Base-by-base conservation (phyloP, 2,888 invertebrate genomes). In the Ecdyonurus torrentis region DNA sequence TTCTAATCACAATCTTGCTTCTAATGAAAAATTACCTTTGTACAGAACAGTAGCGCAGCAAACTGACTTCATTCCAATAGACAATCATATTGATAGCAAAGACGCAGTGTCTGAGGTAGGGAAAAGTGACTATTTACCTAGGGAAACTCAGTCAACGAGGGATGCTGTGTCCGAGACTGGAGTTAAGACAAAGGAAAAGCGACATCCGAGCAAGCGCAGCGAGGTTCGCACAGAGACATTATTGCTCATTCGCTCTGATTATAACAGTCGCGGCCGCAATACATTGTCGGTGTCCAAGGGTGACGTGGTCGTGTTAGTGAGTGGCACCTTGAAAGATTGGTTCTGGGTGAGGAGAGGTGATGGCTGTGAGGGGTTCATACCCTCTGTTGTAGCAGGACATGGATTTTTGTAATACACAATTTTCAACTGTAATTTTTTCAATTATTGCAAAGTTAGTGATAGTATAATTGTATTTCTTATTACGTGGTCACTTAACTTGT, bases 371-470 rank as follows among this genome's bases (percentile, higher is more conserved):
- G 89, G 89, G 55, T 87, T 86, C 69, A 89, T 89, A 68, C 89
- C 89, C 0, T 86, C 89, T 7, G 83, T 79, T 59, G 81, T 88
- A 20, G 88, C 88, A 59, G 89, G 87, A 2, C 84, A 89, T 73
- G 88, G 89, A 20, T 89, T 86, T 72, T 79, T 89, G 71, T 88
- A 60, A 37, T 7, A 18, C 23, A 22, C 7, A 25, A 50, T 2
- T n/a, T n/a, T n/a, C n/a, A n/a, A n/a, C n/a, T n/a, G n/a, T n/a
- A 60, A 60, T 23, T 25, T 15, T 25, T 2, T 23, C 5, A 23
- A 5, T 22, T 59, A 3, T 24, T 7, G 63, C 52, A 61, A 65
- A 66, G n/a, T n/a, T n/a, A n/a, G n/a, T n/a, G n/a, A n/a, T n/a
- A n/a, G n/a, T n/a, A n/a, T n/a, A n/a, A n/a, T n/a, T n/a, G n/a